Conservation (phyloP, 1,140 invertebrate genomes). For the Telenomus remus region DNA sequence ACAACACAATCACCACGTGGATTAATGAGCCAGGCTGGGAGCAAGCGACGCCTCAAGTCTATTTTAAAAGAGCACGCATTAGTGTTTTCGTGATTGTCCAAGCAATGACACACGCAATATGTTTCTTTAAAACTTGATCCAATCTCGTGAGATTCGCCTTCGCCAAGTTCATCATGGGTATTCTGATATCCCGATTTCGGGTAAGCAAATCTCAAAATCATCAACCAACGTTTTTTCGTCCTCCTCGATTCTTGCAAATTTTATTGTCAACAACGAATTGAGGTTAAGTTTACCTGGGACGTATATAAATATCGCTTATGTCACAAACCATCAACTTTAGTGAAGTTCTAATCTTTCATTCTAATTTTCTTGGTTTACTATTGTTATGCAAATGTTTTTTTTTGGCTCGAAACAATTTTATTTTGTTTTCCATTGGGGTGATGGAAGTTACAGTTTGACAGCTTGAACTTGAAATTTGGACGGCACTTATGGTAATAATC, state of each 20-base stretch:
- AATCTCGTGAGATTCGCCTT: conserved; percentile 9
- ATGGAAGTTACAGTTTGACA: neutral
- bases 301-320: conserved; percentile 49
- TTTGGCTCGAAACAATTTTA: conserved; percentile 7
- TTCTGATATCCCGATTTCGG: conserved; percentile 71
- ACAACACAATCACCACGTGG: conserved; percentile 1
- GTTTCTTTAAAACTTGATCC: conserved; percentile 44
- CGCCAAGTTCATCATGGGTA: conserved; percentile 63
- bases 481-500: conserved; percentile 37
- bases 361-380: too few species aligned
- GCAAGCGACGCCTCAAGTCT: conserved; percentile 44
- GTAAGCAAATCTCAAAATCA: conserved; percentile 62
- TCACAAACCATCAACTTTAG: conserved; percentile 3
- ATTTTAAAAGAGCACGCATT: conserved; percentile 41
- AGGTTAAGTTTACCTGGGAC: conserved; percentile 27
- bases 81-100: conserved; percentile 29
- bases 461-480: neutral
- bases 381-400: neutral
- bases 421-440: neutral
- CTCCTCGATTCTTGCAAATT: neutral
- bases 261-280: conserved; percentile 5
- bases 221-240: neutral
- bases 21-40: conserved; percentile 23
- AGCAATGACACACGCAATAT: conserved; percentile 47
- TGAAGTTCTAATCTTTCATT: conserved; percentile 1